Base-by-base conservation (phyloP, 2,797 vertebrate genomes). In the Myoxocephalus aenaeus region DNA sequence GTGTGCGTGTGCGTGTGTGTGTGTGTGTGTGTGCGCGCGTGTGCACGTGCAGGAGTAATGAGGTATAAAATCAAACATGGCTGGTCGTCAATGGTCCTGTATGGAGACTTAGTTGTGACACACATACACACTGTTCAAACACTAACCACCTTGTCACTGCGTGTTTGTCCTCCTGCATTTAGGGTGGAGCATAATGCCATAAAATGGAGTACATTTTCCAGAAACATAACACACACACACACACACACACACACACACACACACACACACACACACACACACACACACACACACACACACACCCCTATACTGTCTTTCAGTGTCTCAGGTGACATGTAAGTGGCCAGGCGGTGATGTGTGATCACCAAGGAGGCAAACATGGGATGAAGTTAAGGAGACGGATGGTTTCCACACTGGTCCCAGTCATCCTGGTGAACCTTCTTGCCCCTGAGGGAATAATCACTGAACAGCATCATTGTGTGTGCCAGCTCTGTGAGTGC, bases 51-150 rank as follows among this genome's bases (percentile, higher is more conserved):
- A 72, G 17, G 38, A 42, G 51, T 86, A 89, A 87, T 89, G 84
- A 87, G 73, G 67, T 80, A 58, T 85, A 74, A 80, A 86, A 82
- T 82, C 71, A 56, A 73, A 82, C 83, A 73, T 8, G 59, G 44
- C 80, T 81, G 77, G 80, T 86, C 1, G 70, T 65, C 76, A 73
- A 27, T 54, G 70, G 57, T 72, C 70, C 77, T 77, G 75, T 85
- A 82, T 82, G 68, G 57, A 76, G 36, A 44, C 75, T 53, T 76
- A 57, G 57, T 80, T 75, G 71, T 78, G 77, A 58, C 73, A 81
- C 65, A 87, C 59, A 65, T 66, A 66, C 56, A 79, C 73, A 79
- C 75, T 68, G 44, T 15, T 67, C 32, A 76, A 79, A 85, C 79
- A 84, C 46, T 70, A 34, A 67, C 58, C 63, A 18, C 70, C 76